These are phyloP conservation scores for Cirrhinus mrigala DNA, from an alignment of 2,797 vertebrate species.

Conservation along the genomic window DNA sequence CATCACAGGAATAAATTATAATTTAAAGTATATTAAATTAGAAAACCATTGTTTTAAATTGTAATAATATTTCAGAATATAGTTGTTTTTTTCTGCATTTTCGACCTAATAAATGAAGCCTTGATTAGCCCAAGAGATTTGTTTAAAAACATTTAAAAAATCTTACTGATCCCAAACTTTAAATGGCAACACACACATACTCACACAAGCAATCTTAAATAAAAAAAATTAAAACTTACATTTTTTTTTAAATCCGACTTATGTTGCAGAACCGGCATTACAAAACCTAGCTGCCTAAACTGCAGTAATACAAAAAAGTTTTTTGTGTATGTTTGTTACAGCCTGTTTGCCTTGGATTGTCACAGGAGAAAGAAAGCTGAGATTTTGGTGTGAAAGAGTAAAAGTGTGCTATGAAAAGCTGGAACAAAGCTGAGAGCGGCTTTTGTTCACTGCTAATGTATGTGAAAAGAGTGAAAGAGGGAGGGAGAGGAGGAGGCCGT, in stretches of 20 bases:
- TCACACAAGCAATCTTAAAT: background rate
- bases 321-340: slow-evolving; percentile 36
- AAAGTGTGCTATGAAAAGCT: slow-evolving; percentile 52
- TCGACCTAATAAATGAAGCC: too few species aligned
- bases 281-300: background rate
- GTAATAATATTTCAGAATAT: too few species aligned
- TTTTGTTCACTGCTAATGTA: slow-evolving; percentile 54
- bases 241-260: background rate
- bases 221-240: background rate
- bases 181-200: background rate
- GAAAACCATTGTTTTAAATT: too few species aligned
- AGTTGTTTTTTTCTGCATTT: too few species aligned
- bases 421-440: slow-evolving; percentile 50
- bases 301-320: background rate
- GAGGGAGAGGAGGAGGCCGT: background rate
- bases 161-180: too few species aligned
- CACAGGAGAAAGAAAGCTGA: slow-evolving; percentile 56
- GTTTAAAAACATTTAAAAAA: too few species aligned
- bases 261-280: background rate
- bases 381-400: slow-evolving; percentile 39
- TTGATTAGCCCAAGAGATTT: too few species aligned
- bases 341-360: slow-evolving; percentile 36
- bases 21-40: too few species aligned
- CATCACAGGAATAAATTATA: too few species aligned
- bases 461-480: slow-evolving; percentile 52